phyloP scores from a whole-genome alignment of 2,113 vertebrate genomes.

The Lethenteron reissneri region DNA sequence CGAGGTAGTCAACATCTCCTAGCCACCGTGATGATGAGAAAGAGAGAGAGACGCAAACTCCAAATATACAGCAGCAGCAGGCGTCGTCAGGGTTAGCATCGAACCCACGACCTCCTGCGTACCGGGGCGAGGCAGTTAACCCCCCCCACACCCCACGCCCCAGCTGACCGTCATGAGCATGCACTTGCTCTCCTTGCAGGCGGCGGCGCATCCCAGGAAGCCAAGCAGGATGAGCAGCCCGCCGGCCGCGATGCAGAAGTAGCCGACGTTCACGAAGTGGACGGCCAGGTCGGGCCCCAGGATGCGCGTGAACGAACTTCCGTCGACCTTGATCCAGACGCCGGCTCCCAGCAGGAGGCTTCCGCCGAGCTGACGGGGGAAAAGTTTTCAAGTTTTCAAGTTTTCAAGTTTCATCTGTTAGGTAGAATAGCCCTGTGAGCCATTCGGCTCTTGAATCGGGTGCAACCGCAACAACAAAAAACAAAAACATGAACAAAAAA shows the following conservation, averaged over 20 bases:
- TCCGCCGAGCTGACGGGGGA: constrained; percentile 32
- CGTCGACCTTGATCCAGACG: constrained; percentile 49
- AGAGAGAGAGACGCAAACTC: neutral
- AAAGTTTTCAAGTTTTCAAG: constrained; percentile 7
- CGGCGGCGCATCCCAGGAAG: constrained; percentile 47
- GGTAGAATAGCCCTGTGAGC: no score
- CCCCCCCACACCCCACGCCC: neutral
- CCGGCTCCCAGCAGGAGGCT: constrained; percentile 38
- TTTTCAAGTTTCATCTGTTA: no score
- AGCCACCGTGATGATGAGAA: no score
- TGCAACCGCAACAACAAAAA: neutral
- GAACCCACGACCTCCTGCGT: neutral
- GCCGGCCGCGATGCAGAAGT: constrained; percentile 46
- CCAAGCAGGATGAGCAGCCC: constrained; percentile 36
- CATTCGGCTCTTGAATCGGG: no score
- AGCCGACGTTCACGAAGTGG: constrained; percentile 41
- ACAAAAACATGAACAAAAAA: neutral
- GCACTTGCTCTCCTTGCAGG: constrained; percentile 55
- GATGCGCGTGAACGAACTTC: constrained; percentile 26
- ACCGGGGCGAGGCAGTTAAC: no score
- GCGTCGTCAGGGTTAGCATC: neutral
- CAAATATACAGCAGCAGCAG: neutral
- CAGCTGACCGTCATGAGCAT: constrained; percentile 48
- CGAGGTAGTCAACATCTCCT: no score
- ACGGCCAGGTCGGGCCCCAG: constrained; percentile 26